phyloP scores from a whole-genome alignment of 2,797 vertebrate species.

The Ibycter americanus region DNA sequence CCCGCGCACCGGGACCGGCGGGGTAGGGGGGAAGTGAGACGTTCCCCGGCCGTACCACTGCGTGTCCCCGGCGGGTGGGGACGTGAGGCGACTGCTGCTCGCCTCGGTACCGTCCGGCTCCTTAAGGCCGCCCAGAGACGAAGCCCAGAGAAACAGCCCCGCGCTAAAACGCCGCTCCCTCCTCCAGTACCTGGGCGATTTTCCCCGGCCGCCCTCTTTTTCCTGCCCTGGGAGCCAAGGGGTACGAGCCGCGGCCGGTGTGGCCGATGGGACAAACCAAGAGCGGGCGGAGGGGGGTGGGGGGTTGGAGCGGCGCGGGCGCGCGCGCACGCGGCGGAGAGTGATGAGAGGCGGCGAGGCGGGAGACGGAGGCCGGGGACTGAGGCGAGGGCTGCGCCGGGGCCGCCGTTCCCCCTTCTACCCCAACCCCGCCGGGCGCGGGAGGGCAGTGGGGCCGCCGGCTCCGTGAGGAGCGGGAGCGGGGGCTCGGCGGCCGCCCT shows the following conservation, averaged over 20 bases:
- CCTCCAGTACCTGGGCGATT: fast-evolving
- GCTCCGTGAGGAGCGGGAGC: not conserved
- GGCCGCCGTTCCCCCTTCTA: not conserved
- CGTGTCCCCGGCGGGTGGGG: not conserved
- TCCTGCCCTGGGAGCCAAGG: not conserved
- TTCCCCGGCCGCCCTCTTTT: not conserved
- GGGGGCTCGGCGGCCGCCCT: slow-evolving; percentile 37
- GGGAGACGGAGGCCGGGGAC: not conserved
- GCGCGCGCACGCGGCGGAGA: not conserved
- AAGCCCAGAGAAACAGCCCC: fast-evolving
- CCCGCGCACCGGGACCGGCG: not conserved
- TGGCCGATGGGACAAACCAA: slow-evolving; percentile 35
- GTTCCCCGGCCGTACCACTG: not conserved
- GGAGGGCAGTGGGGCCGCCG: not conserved
- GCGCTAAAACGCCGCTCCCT: not conserved
- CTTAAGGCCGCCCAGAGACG: no score
- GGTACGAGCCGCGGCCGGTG: slow-evolving; percentile 14
- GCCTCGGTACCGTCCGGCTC: not conserved
- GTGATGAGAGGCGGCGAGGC: not conserved
- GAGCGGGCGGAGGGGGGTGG: not conserved
- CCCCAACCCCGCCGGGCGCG: not conserved
- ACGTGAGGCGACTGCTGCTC: not conserved
- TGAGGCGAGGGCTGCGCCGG: not conserved
- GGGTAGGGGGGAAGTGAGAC: not conserved
- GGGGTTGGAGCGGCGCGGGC: not conserved